Conservation (phyloP, 2,888 invertebrate genomes). For the Pherbina coryleti region DNA sequence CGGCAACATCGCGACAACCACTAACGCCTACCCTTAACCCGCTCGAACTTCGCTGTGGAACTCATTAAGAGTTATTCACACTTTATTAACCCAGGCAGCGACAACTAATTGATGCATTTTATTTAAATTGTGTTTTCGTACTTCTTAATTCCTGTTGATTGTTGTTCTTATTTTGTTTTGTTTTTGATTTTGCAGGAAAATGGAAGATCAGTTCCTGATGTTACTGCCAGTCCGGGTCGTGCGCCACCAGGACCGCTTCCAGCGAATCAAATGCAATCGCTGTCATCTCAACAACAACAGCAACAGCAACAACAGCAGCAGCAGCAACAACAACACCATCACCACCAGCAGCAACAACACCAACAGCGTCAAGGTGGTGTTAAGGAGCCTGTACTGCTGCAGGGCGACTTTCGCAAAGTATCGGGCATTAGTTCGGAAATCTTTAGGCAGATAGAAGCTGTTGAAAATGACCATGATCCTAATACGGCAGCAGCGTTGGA, state of each 20-base stretch:
- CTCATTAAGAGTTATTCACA: background rate
- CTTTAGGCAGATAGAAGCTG: slow-evolving; percentile 96
- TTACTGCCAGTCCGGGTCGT: slow-evolving; percentile 89
- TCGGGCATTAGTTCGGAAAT: slow-evolving; percentile 97
- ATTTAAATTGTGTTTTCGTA: background rate
- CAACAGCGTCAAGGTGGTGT: slow-evolving; percentile 66
- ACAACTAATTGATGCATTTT: slow-evolving; percentile 25
- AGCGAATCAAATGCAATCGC: slow-evolving; percentile 72
- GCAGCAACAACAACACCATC: slow-evolving; percentile 69
- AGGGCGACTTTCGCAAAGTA: slow-evolving; percentile 95
- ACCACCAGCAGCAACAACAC: slow-evolving; percentile 54
- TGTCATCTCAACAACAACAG: slow-evolving; percentile 65
- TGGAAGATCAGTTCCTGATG: slow-evolving; percentile 91
- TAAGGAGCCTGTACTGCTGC: slow-evolving; percentile 83
- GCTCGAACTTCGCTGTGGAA: background rate
- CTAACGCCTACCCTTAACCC: background rate
- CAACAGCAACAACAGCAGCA: slow-evolving; percentile 65
- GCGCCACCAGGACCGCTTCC: slow-evolving; percentile 79
- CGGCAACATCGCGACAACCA: too few relatives aligned
- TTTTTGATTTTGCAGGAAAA: slow-evolving; percentile 75
- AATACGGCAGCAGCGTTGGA: slow-evolving; percentile 93
- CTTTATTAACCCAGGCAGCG: slow-evolving; percentile 3
- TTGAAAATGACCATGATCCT: slow-evolving; percentile 95
- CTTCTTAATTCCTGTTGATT: background rate
- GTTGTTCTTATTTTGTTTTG: background rate